Base-by-base conservation (phyloP, 2,113 vertebrate genomes). In the Chamaea fasciata region DNA sequence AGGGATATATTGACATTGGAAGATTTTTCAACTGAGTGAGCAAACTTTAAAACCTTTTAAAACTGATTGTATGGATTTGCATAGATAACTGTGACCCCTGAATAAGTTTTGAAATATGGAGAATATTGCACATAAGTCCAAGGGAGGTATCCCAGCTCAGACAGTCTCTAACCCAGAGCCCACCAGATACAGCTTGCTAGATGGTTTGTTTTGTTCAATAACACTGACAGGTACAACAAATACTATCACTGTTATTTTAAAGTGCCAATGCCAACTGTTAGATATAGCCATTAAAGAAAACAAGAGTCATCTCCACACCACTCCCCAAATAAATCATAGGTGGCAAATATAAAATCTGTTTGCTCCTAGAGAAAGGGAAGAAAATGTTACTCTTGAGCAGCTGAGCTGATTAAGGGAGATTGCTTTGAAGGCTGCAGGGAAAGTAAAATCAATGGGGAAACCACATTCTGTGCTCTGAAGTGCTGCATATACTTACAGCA, bases 381-480 rank as follows among this genome's bases (percentile, higher is more conserved):
- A 90, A 90, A 79, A 39, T 4, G 6, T 42, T 67, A 41, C 55
- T 85, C 94, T 44, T 57, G 59, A 91, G 92, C 87, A 88, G 67
- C 83, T 93, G 64, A 55, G 42, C 31, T 83, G 69, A 86, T 47
- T 89, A 92, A 92, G 60, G 79, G 62, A 92, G 42, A 80, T 55
- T 57, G 78, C 64, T 53, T 70, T 70, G 74, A 70, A 70, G 47
- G 55, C 74, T 78, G 39, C 64, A 78, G 39, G 23, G 47, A 78
- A 87, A 62, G 64, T 53, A 46, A 62, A 87, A 78, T 87, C 74
- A 87, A 70, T 62, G 64, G 55, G 55, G 39, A 70, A 78, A 87
- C 74, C 82, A 88, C 79, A 78, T 87, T 92, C 77, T 78, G 50
- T 80, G 82, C 39, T 90, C 67, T 93, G 59, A 86, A 93, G 62